Conservation (phyloP, 2,888 invertebrate species). For the Bembecia ichneumoniformis region DNA sequence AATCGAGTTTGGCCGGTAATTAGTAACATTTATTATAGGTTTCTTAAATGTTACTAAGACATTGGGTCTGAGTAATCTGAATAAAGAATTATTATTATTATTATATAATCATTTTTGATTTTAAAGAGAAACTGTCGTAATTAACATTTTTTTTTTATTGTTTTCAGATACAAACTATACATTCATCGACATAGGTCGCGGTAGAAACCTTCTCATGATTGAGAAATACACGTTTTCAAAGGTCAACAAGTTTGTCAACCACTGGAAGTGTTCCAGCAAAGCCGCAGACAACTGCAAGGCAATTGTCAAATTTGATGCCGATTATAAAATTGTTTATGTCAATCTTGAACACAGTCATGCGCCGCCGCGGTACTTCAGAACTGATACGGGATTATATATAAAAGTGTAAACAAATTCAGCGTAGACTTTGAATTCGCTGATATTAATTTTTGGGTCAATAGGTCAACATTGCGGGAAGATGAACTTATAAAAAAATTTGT, state of each 20-base stretch:
- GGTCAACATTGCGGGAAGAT: too few species aligned
- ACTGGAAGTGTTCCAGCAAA: constrained; percentile 18
- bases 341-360: constrained; percentile 12
- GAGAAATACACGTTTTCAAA: neutral
- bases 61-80: too few species aligned
- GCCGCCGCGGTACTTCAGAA: constrained; percentile 10
- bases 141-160: too few species aligned
- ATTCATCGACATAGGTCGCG: neutral
- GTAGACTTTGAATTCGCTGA: too few species aligned
- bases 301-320: constrained; percentile 8
- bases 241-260: constrained; percentile 1
- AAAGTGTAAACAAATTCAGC: neutral
- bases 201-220: neutral
- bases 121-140: too few species aligned
- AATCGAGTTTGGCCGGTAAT: too few species aligned
- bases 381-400: constrained; percentile 2
- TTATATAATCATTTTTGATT: too few species aligned
- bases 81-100: too few species aligned
- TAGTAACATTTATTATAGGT: too few species aligned
- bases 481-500: too few species aligned
- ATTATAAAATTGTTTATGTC: constrained; percentile 4
- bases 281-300: constrained; percentile 13
- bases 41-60: too few species aligned
- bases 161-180: neutral
- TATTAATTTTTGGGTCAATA: too few species aligned